Evolutionary conservation across 2,888 invertebrate genomes (phyloP), one percentile per base, ranked within the genome.

Genomic region (Philhelius pedissequus): DNA sequence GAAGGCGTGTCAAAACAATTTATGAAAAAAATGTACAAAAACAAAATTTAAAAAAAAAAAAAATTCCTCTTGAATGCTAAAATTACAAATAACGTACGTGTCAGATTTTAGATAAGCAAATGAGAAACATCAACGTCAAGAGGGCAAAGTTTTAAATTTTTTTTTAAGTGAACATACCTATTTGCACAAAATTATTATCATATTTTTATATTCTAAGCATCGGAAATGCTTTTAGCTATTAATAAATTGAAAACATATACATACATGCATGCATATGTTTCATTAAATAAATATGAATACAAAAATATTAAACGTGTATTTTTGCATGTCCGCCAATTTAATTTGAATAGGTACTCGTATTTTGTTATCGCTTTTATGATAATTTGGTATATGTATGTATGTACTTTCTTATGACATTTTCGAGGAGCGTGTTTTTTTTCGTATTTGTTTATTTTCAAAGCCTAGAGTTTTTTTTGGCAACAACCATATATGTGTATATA

Each of bases 141-240:
- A 66, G 83, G 79, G 74, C 83, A 79, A 83, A 83, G 78, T 78
- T 83, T 83, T 66, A 50, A 66, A 45, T 66, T 74, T n/a, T n/a
- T n/a, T n/a, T n/a, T 64, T 68, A 27, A 20, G 1, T 32, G 1
- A 32, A 71, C 22, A 58, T 52, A 25, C 6, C 20, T 32, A 15
- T n/a, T n/a, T n/a, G n/a, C n/a, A n/a, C 3, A 54, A 13, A 32
- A 9, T 13, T 25, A 40, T 32, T 25, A 60, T 40, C 40, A 60
- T 25, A 40, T 60, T 40, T 60, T 40, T 20, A 35, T 56, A 8
- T 35, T 56, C 20, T 3, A 35, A 56, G 35, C 20, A 20, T 32
- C 8, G 8, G 1, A 11, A 54, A 15, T 40, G 15, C 9, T 25
- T 48, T 70, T 35, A 15, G 54, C 8, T 18, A 3, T 52, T 40